phyloP scores from a whole-genome alignment of 2,113 vertebrate species.

The Cheirogaleus medius region DNA sequence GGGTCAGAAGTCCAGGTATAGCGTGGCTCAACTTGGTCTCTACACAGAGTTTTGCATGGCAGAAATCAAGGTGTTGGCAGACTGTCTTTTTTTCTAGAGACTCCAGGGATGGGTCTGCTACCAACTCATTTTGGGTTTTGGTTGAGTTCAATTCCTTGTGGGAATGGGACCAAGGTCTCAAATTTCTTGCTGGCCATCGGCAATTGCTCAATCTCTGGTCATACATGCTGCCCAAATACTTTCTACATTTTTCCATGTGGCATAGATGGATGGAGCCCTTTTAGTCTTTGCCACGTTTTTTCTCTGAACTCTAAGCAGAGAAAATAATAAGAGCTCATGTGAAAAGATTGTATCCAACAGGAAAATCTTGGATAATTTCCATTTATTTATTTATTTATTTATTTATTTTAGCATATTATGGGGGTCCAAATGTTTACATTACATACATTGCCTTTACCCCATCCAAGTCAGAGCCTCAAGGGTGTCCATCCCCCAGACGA shows the following conservation, averaged over 20 bases:
- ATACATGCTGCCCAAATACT: accelerated
- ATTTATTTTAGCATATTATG: too few species aligned
- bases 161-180: accelerated
- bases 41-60: too few species aligned
- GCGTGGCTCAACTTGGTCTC: accelerated
- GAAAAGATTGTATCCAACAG: background rate
- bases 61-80: background rate
- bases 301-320: background rate
- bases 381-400: too few species aligned
- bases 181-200: background rate
- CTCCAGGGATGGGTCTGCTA: background rate
- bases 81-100: background rate
- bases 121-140: background rate
- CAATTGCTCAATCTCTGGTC: background rate
- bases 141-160: background rate
- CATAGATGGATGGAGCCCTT: accelerated
- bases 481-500: too few species aligned
- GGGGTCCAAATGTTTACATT: too few species aligned
- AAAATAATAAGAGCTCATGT: background rate
- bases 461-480: too few species aligned
- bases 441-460: too few species aligned
- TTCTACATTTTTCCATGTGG: background rate
- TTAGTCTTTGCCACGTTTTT: background rate
- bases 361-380: background rate
- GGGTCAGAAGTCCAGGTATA: background rate